phyloP scores from a whole-genome alignment of 2,888 invertebrate genomes.

The Volucella bombylans region DNA sequence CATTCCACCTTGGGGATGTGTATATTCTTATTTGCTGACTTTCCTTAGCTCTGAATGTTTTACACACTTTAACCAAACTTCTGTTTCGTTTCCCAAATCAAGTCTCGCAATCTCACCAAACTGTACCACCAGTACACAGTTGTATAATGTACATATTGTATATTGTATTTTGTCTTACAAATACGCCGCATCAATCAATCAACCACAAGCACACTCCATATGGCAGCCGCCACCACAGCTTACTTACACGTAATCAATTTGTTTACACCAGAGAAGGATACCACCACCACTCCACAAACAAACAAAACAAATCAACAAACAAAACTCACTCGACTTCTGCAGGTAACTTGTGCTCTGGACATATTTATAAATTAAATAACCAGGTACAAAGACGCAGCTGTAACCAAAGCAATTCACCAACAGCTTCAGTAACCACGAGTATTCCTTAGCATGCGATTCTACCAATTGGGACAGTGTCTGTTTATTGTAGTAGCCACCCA shows the following conservation, averaged over 20 bases:
- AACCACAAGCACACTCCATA: not conserved
- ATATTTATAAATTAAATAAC: constrained; percentile 91
- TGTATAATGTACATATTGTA: too few relatives aligned
- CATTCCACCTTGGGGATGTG: too few relatives aligned
- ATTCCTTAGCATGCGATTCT: constrained; percentile 83
- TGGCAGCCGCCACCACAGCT: not conserved
- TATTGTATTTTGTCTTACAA: too few relatives aligned
- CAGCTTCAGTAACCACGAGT: constrained; percentile 90
- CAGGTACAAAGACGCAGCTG: constrained; percentile 93
- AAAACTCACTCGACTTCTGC: constrained; percentile 87
- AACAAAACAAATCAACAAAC: constrained; percentile 5
- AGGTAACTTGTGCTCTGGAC: constrained; percentile 90
- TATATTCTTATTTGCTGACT: too few relatives aligned
- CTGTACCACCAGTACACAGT: too few relatives aligned
- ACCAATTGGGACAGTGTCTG: constrained; percentile 81
- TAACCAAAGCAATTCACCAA: constrained; percentile 93
- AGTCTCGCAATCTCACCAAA: too few relatives aligned
- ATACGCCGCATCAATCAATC: too few relatives aligned
- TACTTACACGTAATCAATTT: not conserved
- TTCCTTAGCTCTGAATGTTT: too few relatives aligned
- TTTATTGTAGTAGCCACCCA: constrained; percentile 79
- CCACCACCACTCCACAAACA: not conserved
- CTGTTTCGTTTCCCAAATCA: too few relatives aligned
- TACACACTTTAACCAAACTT: too few relatives aligned
- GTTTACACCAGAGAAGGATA: not conserved